Percentiles rank a stretch among this genome's conserved stretches.
These are phyloP conservation scores for Syngnathus scovelli DNA, from an alignment of 2,113 vertebrate species.

Conservation along the genomic window DNA sequence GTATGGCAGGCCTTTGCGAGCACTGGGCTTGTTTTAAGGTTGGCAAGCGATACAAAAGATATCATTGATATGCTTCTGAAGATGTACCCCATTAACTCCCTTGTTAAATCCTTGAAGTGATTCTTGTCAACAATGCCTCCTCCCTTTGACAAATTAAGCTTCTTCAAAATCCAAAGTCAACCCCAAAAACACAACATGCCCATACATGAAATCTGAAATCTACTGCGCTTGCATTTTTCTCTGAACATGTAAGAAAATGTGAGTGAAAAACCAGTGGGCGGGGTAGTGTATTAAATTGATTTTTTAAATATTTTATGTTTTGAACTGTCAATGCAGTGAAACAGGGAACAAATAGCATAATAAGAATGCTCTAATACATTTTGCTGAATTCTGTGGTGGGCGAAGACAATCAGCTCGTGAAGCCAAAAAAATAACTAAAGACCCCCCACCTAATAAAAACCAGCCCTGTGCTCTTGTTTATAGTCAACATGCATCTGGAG, in stretches of 20 bases:
- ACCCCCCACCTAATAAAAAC: background rate
- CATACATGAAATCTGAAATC: conserved; percentile 33
- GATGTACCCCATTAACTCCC: background rate
- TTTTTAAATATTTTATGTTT: background rate
- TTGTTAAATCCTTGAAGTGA: conserved; percentile 4
- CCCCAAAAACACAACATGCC: conserved; percentile 36
- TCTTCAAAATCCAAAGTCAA: conserved; percentile 45
- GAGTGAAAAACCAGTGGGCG: conserved; percentile 11
- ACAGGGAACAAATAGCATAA: conserved; percentile 31
- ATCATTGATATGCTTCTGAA: background rate
- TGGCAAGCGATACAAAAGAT: conserved; percentile 12
- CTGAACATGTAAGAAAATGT: conserved; percentile 31
- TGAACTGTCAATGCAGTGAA: background rate
- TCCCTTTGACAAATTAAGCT: conserved; percentile 14
- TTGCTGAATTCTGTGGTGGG: conserved; percentile 23
- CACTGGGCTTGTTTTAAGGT: conserved; percentile 10
- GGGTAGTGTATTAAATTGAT: conserved; percentile 8
- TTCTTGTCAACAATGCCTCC: background rate
- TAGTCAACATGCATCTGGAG: conserved; percentile 24
- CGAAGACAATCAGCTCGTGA: conserved; percentile 26
- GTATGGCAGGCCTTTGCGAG: background rate
- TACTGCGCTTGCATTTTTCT: conserved; percentile 32
- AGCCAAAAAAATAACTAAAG: background rate
- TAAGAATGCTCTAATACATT: conserved; percentile 30
- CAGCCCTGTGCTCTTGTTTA: conserved; percentile 9